Conservation (phyloP, 2,113 vertebrate genomes). For the Perccottus glenii region DNA sequence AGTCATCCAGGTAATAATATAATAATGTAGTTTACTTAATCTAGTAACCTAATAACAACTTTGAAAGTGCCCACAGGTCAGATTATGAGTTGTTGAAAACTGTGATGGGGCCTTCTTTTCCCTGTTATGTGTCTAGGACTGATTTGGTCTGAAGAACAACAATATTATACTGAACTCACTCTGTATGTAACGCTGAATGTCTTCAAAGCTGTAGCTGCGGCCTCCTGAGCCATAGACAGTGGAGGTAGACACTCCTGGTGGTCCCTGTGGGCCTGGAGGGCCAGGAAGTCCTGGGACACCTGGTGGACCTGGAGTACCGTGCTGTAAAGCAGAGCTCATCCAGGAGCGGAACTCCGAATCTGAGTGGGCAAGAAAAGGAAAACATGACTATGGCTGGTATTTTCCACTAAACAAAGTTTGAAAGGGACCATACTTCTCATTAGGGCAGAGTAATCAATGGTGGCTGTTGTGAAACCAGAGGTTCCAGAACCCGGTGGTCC, state of each 20-base stretch:
- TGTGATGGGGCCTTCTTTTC: no score
- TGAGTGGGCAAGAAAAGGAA: constrained; percentile 18
- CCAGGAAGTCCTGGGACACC: constrained; percentile 76
- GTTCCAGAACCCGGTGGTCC: constrained; percentile 38
- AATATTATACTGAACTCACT: constrained; percentile 73
- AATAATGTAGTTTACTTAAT: no score
- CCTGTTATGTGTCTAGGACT: no score
- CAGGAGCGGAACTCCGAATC: constrained; percentile 67
- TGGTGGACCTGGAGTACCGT: constrained; percentile 71
- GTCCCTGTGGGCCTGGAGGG: constrained; percentile 73
- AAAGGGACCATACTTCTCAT: constrained; percentile 53
- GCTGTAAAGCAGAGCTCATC: constrained; percentile 46
- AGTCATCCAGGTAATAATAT: no score
- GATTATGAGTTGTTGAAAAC: no score
- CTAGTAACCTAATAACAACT: no score
- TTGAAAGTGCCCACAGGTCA: no score
- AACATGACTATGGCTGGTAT: not conserved
- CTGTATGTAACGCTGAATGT: constrained; percentile 86
- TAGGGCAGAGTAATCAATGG: constrained; percentile 63
- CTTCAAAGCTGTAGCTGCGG: constrained; percentile 82
- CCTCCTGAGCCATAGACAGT: constrained; percentile 47
- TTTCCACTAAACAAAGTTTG: not conserved
- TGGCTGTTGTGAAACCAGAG: constrained; percentile 20
- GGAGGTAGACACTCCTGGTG: constrained; percentile 69
- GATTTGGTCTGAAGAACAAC: no score